Base-by-base conservation (phyloP, 2,113 vertebrate species). In the Gambusia affinis region DNA sequence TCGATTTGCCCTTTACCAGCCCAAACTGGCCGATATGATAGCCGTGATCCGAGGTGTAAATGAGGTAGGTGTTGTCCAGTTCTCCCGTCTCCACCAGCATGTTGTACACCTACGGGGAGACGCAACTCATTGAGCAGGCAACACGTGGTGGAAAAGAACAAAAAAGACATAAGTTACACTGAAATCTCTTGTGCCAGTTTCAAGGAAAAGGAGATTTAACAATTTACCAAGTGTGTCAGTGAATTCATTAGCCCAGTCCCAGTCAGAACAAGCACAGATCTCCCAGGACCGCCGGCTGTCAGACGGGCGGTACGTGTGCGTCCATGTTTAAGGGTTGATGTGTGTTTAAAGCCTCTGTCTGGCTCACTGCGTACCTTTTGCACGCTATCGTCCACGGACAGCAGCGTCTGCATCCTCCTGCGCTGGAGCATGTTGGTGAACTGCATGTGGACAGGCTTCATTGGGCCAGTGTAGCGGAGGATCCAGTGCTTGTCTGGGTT, bases 401-500 rank as follows among this genome's bases (percentile, higher is more conserved):
- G 93, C 73, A 99, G 95, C 0, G 98, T 99, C 84, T 99, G 98
- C 80, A 99, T 95, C 67, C 98, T 95, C 79, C 97, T 94, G 72
- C 97, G 95, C 93, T 99, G 97, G 0, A 99, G 92, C 96, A 99
- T 95, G 91, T 99, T 99, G 24, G 97, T 99, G 93, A 99, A 99
- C 76, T 99, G 95, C 98, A 99, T 99, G 93, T 99, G 98, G 85
- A 99, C 96, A 1, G 98, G 97, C 81, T 96, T 98, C 98, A 99
- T 99, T n/a, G 97, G 93, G 12, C 97, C 97, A 0, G 97, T 99
- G 92, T 99, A 98, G 64, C 98, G 96, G 87, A 99, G 96, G 91
- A 99, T 98, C 98, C 98, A 99, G 89, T 99, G 98, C 85, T 99
- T 99, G 95, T 99, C 98, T 0, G 90, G 95, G 88, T 98, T 99